These are phyloP conservation scores for Drosophila carrolli DNA, from an alignment of 1,140 invertebrate species.

Conservation along the genomic window DNA sequence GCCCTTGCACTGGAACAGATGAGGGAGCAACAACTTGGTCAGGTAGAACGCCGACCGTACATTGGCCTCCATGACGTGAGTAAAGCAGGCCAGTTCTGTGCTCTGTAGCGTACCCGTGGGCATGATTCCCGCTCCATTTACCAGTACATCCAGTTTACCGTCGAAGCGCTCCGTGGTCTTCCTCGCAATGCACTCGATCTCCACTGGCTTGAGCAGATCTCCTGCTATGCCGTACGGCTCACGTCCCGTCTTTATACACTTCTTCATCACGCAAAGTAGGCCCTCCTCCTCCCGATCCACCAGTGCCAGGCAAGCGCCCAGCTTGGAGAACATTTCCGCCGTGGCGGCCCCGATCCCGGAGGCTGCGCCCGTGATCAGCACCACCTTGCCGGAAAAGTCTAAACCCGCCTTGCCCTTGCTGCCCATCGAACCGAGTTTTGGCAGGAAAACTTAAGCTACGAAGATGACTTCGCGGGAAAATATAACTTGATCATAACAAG, in stretches of 20 bases:
- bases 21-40: conserved; percentile 93
- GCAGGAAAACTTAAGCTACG: not conserved
- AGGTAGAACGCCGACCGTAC: conserved; percentile 93
- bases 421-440: conserved; percentile 21
- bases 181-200: conserved; percentile 85
- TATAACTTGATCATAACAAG: not conserved
- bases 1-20: conserved; percentile 93
- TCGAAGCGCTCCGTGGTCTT: conserved; percentile 90
- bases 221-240: conserved; percentile 26
- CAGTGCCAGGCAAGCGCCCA: conserved; percentile 89
- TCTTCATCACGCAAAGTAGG: conserved; percentile 61
- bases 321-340: conserved; percentile 90
- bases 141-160: conserved; percentile 90
- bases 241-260: conserved; percentile 5
- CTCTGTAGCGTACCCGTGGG: conserved; percentile 93
- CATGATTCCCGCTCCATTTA: conserved; percentile 95
- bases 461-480: not conserved
- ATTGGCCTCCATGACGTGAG: conserved; percentile 93
- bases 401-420: conserved; percentile 20
- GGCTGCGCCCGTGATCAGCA: conserved; percentile 92
- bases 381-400: conserved; percentile 88
- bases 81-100: conserved; percentile 92
- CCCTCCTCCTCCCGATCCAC: conserved; percentile 90
- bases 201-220: conserved; percentile 85
- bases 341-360: conserved; percentile 94